Conservation (phyloP, 2,888 invertebrate genomes). For the Tanytarsus gracilentus region DNA sequence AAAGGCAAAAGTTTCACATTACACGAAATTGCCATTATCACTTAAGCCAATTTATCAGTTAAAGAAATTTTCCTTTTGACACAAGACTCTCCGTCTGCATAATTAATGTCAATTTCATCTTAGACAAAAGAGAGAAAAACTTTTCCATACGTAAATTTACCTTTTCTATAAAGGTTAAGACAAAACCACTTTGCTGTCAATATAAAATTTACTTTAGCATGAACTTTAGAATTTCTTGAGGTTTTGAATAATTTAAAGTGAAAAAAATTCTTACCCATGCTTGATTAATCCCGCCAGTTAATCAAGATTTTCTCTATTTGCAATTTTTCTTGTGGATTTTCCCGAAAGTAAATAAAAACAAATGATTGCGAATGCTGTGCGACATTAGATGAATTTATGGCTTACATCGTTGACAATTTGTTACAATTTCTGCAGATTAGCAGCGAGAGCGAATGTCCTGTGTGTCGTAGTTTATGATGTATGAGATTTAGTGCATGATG, state of each 20-base stretch:
- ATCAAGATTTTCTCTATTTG: conserved; percentile 1
- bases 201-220: no score
- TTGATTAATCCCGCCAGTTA: background rate
- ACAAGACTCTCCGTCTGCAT: background rate
- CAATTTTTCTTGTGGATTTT: background rate
- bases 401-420: conserved; percentile 18
- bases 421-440: conserved; percentile 23
- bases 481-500: conserved; percentile 1
- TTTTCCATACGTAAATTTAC: background rate
- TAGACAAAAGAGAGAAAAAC: background rate
- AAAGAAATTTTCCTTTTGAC: background rate
- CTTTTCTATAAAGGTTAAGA: background rate
- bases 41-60: conserved; percentile 24
- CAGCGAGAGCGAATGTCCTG: background rate
- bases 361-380: conserved; percentile 1
- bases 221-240: no score
- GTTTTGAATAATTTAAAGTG: background rate
- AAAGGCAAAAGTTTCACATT: conserved; percentile 18
- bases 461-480: background rate
- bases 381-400: conserved; percentile 9
- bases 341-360: background rate
- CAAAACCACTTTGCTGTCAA: background rate
- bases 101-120: conserved; percentile 9
- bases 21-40: conserved; percentile 27
- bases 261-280: background rate